Evolutionary conservation across 2,797 vertebrate genomes (phyloP), one percentile per base, ranked within the genome.

Genomic region (Morelia viridis): DNA sequence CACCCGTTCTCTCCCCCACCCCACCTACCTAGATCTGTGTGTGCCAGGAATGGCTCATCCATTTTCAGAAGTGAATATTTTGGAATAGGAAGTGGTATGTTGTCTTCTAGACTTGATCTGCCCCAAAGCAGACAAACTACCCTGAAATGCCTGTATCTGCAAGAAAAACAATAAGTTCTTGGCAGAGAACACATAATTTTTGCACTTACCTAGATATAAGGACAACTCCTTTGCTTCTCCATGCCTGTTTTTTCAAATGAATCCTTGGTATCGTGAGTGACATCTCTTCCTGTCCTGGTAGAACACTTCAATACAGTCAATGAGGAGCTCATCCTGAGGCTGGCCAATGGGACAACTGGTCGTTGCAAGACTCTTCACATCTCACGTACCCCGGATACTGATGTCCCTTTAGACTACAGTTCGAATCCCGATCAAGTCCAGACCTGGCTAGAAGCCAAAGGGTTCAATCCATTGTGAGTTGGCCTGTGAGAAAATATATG

Each of bases 401-500:
- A 95, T 0, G 95, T 96, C 0, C 97, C 97, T 5, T 95, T 97
- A 94, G 96, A 97, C 93, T 98, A 95, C 95, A 96, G 97, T 96
- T 99, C 98, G 24, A 94, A 91, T 62, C 62, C 41, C 64, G 35
- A 84, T 0, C 98, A 98, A 84, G 98, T 99, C 91, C 96, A 96
- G 0, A 95, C 97, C 58, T 99, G 98, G 98, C 97, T 99, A 60
- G 94, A 96, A 61, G 98, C 98, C 93, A 99, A 99, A 91, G 98
- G 98, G 89, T 99, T 99, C 94, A 97, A 96, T 80, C 96, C 98
- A 6, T 93, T 97, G 98, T 99, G 96, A 98, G 98, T 98, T 90
- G 41, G n/a, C 11, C 2, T 76, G 80, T 53, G 28, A 86, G 46
- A 71, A 7, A 57, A 61, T 35, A 5, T 7, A 4, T 19, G 22